These are phyloP conservation scores for Girardinus metallicus DNA, from an alignment of 2,797 vertebrate species.

Conservation along the genomic window DNA sequence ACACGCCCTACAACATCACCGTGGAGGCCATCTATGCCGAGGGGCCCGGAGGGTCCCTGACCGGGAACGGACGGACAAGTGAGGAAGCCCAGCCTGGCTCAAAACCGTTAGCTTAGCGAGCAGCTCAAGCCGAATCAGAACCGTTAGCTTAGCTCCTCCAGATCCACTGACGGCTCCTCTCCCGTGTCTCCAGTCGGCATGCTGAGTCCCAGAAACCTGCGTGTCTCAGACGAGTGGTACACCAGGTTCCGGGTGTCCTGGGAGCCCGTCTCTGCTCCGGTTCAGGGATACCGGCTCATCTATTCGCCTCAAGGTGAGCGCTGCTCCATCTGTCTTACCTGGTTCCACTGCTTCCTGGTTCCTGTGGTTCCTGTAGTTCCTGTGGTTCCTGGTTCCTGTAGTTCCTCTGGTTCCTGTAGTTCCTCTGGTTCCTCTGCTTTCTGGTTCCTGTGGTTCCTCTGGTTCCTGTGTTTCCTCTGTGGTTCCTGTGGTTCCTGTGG, in stretches of 20 bases:
- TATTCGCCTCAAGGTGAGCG: constrained; percentile 90
- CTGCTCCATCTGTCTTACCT: no score
- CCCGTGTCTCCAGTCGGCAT: constrained; percentile 83
- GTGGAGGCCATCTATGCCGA: constrained; percentile 92
- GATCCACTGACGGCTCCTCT: background rate
- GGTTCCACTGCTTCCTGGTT: no score
- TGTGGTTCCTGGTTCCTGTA: no score
- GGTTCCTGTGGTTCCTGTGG: no score
- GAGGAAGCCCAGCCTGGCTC: constrained; percentile 16
- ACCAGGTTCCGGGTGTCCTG: constrained; percentile 96
- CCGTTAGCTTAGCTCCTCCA: background rate
- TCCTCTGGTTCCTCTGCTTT: no score
- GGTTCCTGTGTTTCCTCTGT: no score
- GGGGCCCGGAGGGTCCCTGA: constrained; percentile 88
- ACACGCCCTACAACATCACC: constrained; percentile 95
- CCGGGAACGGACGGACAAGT: constrained; percentile 92
- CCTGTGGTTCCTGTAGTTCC: no score
- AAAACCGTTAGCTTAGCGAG: no score
- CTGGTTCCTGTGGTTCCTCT: no score
- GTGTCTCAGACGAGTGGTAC: constrained; percentile 96
- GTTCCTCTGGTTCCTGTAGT: no score
- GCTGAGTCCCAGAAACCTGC: constrained; percentile 91
- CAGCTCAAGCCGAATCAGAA: no score
- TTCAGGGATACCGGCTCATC: constrained; percentile 93
- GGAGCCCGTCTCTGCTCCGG: constrained; percentile 90